Evolutionary conservation across 37 sponge, comb jelly and placozoan genomes (phyloP).

Genomic region (Geodia barretti): DNA sequence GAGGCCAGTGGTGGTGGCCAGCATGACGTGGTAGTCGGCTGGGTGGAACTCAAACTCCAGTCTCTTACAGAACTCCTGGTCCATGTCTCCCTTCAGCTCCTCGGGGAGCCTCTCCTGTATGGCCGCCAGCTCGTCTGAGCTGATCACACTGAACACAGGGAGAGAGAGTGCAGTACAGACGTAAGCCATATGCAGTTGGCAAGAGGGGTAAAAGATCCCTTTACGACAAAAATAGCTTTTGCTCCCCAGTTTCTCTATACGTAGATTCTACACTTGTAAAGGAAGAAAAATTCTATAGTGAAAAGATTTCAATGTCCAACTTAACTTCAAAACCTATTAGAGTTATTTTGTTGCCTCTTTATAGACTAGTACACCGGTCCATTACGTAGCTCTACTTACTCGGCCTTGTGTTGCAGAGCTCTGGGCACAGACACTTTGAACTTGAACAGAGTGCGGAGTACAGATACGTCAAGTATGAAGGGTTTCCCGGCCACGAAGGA

Average conservation of each 20-base stretch:
- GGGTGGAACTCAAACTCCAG: slow-evolving; percentile 78
- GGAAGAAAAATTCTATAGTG: too few relatives aligned
- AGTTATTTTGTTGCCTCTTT: slow-evolving; percentile 5
- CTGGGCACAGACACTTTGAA: slow-evolving; percentile 40
- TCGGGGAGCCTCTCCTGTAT: slow-evolving; percentile 33
- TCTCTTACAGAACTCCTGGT: slow-evolving; percentile 32
- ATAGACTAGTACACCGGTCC: too few relatives aligned
- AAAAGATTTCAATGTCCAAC: too few relatives aligned
- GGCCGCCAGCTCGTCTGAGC: slow-evolving; percentile 22
- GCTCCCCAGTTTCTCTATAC: neutral
- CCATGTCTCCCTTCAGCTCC: slow-evolving; percentile 38
- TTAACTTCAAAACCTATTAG: too few relatives aligned
- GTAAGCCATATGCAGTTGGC: neutral
- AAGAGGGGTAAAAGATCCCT: neutral
- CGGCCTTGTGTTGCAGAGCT: neutral
- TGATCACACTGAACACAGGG: slow-evolving; percentile 16
- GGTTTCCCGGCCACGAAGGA: slow-evolving; percentile 60
- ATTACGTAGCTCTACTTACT: too few relatives aligned
- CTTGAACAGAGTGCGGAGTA: slow-evolving; percentile 42
- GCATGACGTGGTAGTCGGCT: slow-evolving; percentile 62
- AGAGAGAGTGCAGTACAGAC: neutral
- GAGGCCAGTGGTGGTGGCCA: slow-evolving; percentile 61
- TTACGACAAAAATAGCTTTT: neutral
- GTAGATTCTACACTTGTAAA: neutral
- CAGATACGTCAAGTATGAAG: slow-evolving; percentile 25